These are phyloP conservation scores for Caenorhabditis inopinata DNA, from an alignment of 1,140 invertebrate genomes.

Conservation along the genomic window DNA sequence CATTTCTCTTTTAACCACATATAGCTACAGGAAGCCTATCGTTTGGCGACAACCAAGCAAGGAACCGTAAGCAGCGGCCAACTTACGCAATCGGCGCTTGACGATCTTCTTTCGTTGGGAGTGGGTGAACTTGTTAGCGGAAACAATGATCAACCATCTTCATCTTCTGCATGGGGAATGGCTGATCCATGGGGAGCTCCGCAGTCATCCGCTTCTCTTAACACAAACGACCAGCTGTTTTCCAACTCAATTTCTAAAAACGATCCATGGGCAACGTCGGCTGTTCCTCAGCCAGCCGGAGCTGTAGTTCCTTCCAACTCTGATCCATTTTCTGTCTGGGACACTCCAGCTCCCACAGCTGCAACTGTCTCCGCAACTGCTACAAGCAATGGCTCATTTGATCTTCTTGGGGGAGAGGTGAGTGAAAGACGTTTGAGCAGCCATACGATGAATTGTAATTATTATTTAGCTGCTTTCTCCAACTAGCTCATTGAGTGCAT, in stretches of 20 bases:
- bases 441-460: neutral
- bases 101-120: slow-evolving; percentile 62
- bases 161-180: slow-evolving; percentile 17
- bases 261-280: slow-evolving; percentile 35
- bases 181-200: slow-evolving; percentile 22
- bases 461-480: slow-evolving; percentile 31
- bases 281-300: neutral
- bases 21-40: slow-evolving; percentile 40
- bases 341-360: slow-evolving; percentile 49
- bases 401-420: neutral
- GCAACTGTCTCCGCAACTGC: slow-evolving; percentile 10
- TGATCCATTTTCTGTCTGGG: slow-evolving; percentile 23
- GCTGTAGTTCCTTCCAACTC: neutral
- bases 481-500: neutral
- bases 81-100: slow-evolving; percentile 54
- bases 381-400: slow-evolving; percentile 8
- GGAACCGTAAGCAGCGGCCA: slow-evolving; percentile 38
- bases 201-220: neutral
- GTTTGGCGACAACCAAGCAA: slow-evolving; percentile 47
- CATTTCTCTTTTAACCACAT: slow-evolving; percentile 36
- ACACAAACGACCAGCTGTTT: neutral
- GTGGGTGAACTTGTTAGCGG: slow-evolving; percentile 49
- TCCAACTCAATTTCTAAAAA: neutral
- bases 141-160: slow-evolving; percentile 10
- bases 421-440: neutral